Base-by-base conservation (phyloP, 1,140 invertebrate genomes). In the Trichonephila clavipes region DNA sequence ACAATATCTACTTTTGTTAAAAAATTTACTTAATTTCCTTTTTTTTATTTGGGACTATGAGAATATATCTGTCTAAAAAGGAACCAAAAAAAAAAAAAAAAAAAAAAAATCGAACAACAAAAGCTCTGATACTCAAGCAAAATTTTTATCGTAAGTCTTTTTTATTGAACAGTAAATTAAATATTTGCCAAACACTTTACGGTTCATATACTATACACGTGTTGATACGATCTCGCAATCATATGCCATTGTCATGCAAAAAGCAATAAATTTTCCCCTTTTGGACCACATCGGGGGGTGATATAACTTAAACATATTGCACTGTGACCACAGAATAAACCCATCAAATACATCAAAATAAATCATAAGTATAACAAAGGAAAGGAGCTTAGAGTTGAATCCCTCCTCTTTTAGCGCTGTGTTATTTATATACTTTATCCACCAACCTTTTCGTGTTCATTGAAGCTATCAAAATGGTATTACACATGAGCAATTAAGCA, bases 261-360 rank as follows among this genome's bases (percentile, higher is more conserved):
- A 51, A 51, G 34, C 34, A 34, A 77, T 77, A 40, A 77, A 77
- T 18, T 34, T 77, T 77, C 16, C 4, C 28, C 72, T 34, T 28
- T 6, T 2, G 10, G 3, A 77, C 14, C 5, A 40, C 5, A 18
- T 18, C 28, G 12, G 16, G 14, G 72, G 18, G 72, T 40, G 72
- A 77, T 34, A 40, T 34, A 77, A 34, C 28, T 77, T 77, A 7
- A 18, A 40, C 34, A 28, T 18, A 77, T 77, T 40, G 18, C 34
- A 16, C 18, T 40, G 72, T 34, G 28, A 28, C 16, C 34, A 77
- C 72, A 40, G 28, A 77, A 40, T 24, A 69, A 69, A 18, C 69
- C 72, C 72, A 21, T 34, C 72, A 77, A 77, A 77, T 77, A 40
- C 18, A 77, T 40, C 72, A 77, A 40, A 40, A 77, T 77, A 77